Conservation (phyloP, 2,797 vertebrate genomes). For the Oophaga sylvatica region DNA sequence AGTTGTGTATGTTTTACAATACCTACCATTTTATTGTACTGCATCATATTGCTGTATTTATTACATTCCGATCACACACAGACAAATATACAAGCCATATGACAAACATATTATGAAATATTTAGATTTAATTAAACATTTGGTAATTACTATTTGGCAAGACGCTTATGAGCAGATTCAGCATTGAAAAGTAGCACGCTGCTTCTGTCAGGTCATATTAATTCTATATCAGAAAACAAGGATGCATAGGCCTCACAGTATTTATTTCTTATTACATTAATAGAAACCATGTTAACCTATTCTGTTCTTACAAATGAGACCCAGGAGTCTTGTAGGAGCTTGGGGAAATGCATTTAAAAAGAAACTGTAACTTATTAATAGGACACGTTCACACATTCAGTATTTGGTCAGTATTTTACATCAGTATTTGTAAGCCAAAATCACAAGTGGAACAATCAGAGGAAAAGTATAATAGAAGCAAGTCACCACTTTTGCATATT, state of each 20-base stretch:
- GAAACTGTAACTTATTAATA: neutral
- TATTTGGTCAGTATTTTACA: too few species aligned
- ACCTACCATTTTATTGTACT: neutral
- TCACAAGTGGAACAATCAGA: too few species aligned
- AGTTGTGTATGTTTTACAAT: constrained; percentile 1
- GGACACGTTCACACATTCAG: neutral
- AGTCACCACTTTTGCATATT: too few species aligned
- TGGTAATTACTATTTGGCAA: neutral
- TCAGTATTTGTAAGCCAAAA: too few species aligned
- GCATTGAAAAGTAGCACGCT: neutral
- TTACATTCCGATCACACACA: neutral
- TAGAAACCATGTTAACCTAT: neutral
- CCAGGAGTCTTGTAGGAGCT: neutral
- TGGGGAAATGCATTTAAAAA: neutral
- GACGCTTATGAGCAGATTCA: neutral
- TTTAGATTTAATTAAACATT: neutral
- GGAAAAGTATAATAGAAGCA: too few species aligned
- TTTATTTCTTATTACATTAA: neutral
- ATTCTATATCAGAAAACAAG: constrained; percentile 32
- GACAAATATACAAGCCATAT: constrained; percentile 9
- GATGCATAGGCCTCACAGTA: neutral
- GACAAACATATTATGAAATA: neutral
- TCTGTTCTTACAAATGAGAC: neutral
- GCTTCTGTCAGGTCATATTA: constrained; percentile 21
- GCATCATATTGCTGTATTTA: neutral